Base-by-base conservation (phyloP, 2,888 invertebrate genomes). In the Synanthedon andrenaeformis region DNA sequence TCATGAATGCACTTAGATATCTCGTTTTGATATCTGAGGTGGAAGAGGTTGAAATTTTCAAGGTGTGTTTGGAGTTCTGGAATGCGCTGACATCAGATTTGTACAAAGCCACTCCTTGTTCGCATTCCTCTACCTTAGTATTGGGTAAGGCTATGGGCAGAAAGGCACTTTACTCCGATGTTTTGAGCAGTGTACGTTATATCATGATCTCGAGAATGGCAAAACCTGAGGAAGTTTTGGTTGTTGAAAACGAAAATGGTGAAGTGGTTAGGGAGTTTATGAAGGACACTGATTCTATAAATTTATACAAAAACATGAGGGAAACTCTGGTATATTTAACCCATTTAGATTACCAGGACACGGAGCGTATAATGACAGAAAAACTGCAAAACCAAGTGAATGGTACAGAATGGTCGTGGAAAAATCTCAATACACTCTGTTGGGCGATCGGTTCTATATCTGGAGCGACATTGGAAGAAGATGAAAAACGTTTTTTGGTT, bases 171-270 rank as follows among this genome's bases (percentile, higher is more conserved):
- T 96, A 96, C 76, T 91, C 92, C 56, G 92, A 93, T 69, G 93
- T 96, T 52, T 83, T 96, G 55, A 94, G 94, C 58, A 94, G 94
- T 86, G 94, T 99, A 48, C 91, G 99, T 49, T 95, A 95, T 71
- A 97, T 98, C 51, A 99, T 99, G 98, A 99, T 99, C 72, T 97
- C 97, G 57, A 92, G 99, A 67, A 99, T 99, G 99, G 99, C 99
- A 14, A 99, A 98, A 79, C 99, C 99, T 1, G 99, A 99, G 83
- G 99, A 99, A 88, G 99, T 99, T 42, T 90, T 99, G 57, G 98
- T 99, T 51, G 99, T 99, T 48, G 99, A 99, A 84, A 99, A 99
- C 88, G 99, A 99, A 77, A 98, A 99, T 82, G 99, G 99, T 48
- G 99, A 99, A 88, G 98, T 99, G 57, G 99, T 99, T 10, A 89